Percentiles rank a stretch among this genome's conserved stretches.
Evolutionary conservation across 2,113 vertebrate species (phyloP).

Genomic region (Rallus limicola): DNA sequence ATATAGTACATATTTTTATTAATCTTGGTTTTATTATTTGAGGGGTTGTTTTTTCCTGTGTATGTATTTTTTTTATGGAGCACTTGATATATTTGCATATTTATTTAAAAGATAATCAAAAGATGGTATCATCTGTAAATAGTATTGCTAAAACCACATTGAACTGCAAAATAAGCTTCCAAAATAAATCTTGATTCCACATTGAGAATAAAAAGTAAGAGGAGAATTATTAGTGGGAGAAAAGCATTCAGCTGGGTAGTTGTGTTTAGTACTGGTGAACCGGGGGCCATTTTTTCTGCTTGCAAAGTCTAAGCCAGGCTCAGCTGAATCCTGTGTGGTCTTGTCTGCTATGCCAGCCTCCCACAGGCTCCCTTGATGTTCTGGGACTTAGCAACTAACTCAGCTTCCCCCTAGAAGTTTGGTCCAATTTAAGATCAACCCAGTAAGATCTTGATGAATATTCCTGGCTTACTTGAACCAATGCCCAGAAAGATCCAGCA

Average conservation of each 20-base stretch:
- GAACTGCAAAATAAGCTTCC: conserved; percentile 3
- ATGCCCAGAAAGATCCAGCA: background rate
- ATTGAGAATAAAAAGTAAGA: background rate
- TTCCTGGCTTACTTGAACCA: background rate
- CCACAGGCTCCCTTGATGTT: background rate
- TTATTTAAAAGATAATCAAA: conserved; percentile 55
- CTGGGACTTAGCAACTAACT: background rate
- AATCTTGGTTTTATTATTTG: conserved; percentile 19
- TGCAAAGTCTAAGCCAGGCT: background rate
- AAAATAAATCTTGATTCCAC: conserved; percentile 5
- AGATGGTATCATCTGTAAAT: background rate
- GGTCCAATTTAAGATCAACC: background rate
- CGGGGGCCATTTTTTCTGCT: background rate
- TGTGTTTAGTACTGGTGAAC: background rate
- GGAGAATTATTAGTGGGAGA: background rate
- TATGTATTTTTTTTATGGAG: conserved; percentile 9
- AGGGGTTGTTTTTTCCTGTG: background rate
- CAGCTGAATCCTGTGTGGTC: background rate
- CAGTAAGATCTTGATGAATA: rapidly evolving
- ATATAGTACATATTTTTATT: conserved; percentile 28
- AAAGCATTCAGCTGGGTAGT: background rate
- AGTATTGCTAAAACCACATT: background rate
- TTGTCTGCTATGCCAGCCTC: background rate
- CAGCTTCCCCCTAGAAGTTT: background rate
- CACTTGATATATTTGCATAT: conserved; percentile 50